These are phyloP conservation scores for Lepidurus couesii DNA, from an alignment of 1,140 invertebrate species.

Conservation along the genomic window DNA sequence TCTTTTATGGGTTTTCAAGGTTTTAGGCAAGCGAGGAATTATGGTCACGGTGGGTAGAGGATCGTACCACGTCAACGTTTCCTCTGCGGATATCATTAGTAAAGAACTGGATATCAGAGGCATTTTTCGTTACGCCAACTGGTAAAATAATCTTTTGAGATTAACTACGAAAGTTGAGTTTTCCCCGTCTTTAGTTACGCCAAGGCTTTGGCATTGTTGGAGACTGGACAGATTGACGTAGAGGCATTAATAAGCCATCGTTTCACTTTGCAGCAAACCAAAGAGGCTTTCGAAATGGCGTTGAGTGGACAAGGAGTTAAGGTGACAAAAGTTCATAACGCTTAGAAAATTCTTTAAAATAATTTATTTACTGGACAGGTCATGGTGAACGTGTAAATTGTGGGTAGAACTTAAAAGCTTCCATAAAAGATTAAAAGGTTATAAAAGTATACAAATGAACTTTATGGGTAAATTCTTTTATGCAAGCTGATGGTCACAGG, in stretches of 20 bases:
- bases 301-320: slow-evolving; percentile 32
- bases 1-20: slow-evolving; percentile 38
- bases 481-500: neutral
- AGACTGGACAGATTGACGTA: slow-evolving; percentile 47
- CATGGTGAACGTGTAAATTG: neutral
- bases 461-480: neutral
- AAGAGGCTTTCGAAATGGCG: slow-evolving; percentile 47
- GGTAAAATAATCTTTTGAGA: slow-evolving; percentile 41
- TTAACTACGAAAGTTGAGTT: slow-evolving; percentile 19
- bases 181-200: slow-evolving; percentile 46
- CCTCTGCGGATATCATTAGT: slow-evolving; percentile 46
- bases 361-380: neutral
- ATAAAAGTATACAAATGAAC: neutral
- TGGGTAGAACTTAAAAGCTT: too few species aligned
- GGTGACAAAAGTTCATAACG: neutral
- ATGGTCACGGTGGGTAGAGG: slow-evolving; percentile 50
- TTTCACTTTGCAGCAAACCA: slow-evolving; percentile 45
- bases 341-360: neutral
- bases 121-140: slow-evolving; percentile 50
- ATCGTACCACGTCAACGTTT: slow-evolving; percentile 44
- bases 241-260: slow-evolving; percentile 47
- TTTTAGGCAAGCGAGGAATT: slow-evolving; percentile 45
- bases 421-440: neutral
- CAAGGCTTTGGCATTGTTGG: slow-evolving; percentile 47
- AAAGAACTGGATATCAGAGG: slow-evolving; percentile 51